Conservation (phyloP, 2,888 invertebrate species). For the Nasonovia ribisnigri region DNA sequence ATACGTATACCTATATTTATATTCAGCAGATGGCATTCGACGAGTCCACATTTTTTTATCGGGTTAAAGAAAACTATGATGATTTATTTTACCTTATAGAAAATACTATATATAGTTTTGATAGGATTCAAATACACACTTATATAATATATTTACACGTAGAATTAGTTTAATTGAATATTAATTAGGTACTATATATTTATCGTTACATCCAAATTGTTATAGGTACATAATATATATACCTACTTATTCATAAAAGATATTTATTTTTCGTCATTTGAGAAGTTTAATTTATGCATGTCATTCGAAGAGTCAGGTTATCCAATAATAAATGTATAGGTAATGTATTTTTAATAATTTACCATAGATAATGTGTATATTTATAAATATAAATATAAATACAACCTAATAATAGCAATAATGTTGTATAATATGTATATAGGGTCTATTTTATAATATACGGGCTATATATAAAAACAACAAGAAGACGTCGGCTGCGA, state of each 20-base stretch:
- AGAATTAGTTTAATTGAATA: not conserved
- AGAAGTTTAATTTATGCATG: constrained; percentile 40
- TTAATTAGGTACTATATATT: not conserved
- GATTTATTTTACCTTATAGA: not conserved
- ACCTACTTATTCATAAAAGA: not conserved
- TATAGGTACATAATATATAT: not conserved
- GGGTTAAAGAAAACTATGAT: not conserved
- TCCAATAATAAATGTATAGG: constrained; percentile 39
- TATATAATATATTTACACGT: not conserved
- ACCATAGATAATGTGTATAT: not conserved
- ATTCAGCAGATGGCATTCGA: not conserved
- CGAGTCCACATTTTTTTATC: not conserved
- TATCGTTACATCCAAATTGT: not conserved
- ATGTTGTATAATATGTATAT: not conserved
- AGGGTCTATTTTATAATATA: not conserved
- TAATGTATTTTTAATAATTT: not conserved
- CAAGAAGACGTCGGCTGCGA: not conserved
- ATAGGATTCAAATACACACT: too few species aligned
- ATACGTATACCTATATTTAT: not conserved
- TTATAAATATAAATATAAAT: not conserved
- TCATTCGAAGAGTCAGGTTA: not conserved
- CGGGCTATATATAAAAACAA: not conserved
- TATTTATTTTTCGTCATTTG: not conserved
- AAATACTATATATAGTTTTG: not conserved
- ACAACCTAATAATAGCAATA: not conserved